Percentiles rank a stretch among this genome's conserved stretches.
These are phyloP conservation scores for Semaprochilodus insignis DNA, from an alignment of 2,797 vertebrate genomes.

Conservation along the genomic window DNA sequence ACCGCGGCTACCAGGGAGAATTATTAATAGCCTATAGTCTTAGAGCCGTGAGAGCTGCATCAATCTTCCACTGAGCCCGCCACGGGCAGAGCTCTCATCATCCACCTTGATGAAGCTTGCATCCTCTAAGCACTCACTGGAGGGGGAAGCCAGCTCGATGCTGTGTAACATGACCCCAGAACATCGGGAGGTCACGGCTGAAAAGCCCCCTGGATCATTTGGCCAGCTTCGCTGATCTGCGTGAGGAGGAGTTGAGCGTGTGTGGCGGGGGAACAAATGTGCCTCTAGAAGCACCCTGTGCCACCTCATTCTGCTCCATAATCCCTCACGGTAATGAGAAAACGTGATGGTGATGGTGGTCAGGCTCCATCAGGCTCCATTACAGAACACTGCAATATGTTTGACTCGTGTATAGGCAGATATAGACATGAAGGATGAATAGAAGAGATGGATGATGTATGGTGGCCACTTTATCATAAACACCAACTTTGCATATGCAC, in stretches of 20 bases:
- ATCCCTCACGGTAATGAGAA: not conserved
- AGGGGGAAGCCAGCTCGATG: not conserved
- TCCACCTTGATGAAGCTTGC: conserved; percentile 24
- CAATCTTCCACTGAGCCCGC: conserved; percentile 46
- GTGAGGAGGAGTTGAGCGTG: not conserved
- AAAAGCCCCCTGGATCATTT: conserved; percentile 20
- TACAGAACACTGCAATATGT: not conserved
- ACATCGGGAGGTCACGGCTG: conserved; percentile 21
- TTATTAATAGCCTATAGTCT: conserved; percentile 51
- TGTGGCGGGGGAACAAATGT: not conserved
- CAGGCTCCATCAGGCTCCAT: no score
- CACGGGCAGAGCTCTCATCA: conserved; percentile 26
- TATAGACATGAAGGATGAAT: no score
- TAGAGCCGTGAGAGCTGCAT: conserved; percentile 42
- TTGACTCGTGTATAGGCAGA: no score
- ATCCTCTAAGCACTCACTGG: not conserved
- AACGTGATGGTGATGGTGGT: not conserved
- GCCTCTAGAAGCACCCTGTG: not conserved
- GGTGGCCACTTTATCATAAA: no score
- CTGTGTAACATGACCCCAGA: conserved; percentile 9
- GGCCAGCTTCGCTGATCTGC: conserved; percentile 18
- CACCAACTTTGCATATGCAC: no score
- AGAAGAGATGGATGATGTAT: no score
- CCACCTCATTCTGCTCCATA: not conserved
- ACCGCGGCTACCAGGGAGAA: conserved; percentile 26